phyloP scores from a whole-genome alignment of 2,113 vertebrate genomes.

The Coryphaenoides rupestris region DNA sequence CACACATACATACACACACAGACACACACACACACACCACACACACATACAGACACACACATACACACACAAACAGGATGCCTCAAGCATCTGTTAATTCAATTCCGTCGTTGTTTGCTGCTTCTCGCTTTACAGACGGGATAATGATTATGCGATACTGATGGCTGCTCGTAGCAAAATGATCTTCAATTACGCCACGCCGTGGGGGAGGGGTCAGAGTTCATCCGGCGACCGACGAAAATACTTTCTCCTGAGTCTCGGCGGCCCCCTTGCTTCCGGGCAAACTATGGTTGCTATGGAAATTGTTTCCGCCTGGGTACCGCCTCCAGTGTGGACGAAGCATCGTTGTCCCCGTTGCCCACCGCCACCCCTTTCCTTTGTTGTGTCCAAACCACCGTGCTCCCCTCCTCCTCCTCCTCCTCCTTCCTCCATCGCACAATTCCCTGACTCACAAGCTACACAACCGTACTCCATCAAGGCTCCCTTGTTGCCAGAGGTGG shows the following conservation, averaged over 20 bases:
- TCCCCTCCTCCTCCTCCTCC: too few species aligned
- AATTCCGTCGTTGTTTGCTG: neutral
- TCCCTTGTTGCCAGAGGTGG: constrained; percentile 48
- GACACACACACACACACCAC: too few species aligned
- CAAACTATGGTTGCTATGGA: neutral
- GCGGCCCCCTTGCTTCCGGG: constrained; percentile 6
- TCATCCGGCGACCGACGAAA: neutral
- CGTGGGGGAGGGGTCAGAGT: neutral
- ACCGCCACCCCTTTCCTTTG: constrained; percentile 16
- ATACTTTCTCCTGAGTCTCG: neutral
- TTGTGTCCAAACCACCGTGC: constrained; percentile 37
- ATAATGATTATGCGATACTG: neutral
- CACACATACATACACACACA: too few species aligned
- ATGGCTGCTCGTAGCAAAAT: neutral
- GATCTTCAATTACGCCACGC: neutral
- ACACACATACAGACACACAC: too few species aligned
- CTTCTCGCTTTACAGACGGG: neutral
- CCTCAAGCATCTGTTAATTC: neutral
- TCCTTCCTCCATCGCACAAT: constrained; percentile 23
- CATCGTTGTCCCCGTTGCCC: neutral
- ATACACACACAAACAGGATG: constrained; percentile 9
- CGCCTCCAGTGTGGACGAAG: constrained; percentile 19
- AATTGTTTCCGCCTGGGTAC: constrained; percentile 4
- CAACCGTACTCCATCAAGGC: constrained; percentile 61
- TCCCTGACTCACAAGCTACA: constrained; percentile 38